Evolutionary conservation across 2,797 vertebrate species (phyloP).

Genomic region (Phylloscopus collybita): DNA sequence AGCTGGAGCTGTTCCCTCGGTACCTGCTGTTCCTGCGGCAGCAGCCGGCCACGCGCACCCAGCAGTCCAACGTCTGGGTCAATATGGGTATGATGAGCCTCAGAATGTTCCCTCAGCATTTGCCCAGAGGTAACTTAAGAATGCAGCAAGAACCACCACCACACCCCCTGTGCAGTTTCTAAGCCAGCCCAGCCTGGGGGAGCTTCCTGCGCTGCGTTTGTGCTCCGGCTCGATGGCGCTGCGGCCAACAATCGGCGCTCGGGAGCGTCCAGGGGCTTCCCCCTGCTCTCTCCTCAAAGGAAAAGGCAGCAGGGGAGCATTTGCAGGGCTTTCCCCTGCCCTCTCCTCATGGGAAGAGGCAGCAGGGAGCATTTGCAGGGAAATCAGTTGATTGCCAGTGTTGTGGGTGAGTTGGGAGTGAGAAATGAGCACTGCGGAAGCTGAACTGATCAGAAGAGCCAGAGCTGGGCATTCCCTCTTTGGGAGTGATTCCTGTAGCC

Average conservation of each 20-base stretch:
- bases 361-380: neutral
- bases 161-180: conserved; percentile 38
- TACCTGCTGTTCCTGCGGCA: conserved; percentile 96
- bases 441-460: neutral
- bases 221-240: neutral
- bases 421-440: neutral
- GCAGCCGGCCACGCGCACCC: conserved; percentile 91
- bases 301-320: neutral
- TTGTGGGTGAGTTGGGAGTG: neutral
- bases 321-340: neutral
- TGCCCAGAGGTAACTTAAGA: conserved; percentile 99
- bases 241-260: neutral
- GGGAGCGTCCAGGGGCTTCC: conserved; percentile 13
- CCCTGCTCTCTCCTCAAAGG: conserved; percentile 36
- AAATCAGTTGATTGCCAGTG: neutral
- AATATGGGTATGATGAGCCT: conserved; percentile 99
- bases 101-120: conserved; percentile 95
- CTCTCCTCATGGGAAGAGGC: conserved; percentile 18
- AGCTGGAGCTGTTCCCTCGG: conserved; percentile 94
- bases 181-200: conserved; percentile 20
- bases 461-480: neutral
- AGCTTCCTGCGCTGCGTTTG: conserved; percentile 67
- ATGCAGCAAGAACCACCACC: conserved; percentile 91
- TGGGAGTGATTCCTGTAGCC: neutral
- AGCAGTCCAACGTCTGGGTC: conserved; percentile 99